Conservation (phyloP, 1,140 invertebrate genomes). For the Drosophila pandora region DNA sequence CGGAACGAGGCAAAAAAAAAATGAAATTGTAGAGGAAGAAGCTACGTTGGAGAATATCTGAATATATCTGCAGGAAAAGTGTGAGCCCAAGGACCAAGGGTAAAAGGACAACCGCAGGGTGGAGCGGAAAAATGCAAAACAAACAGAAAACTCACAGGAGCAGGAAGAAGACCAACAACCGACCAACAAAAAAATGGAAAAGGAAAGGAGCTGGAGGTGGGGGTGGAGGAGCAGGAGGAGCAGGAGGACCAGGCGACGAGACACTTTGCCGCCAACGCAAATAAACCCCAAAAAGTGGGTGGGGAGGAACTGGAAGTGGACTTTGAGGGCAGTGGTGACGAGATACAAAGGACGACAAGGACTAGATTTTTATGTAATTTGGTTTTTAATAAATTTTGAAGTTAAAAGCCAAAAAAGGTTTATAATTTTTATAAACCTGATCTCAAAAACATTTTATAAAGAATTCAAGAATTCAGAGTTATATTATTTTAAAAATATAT, state of each 20-base stretch:
- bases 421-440: too few relatives aligned
- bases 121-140: constrained; percentile 38
- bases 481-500: too few relatives aligned
- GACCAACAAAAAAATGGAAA: constrained; percentile 37
- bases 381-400: neutral
- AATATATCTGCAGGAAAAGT: constrained; percentile 51
- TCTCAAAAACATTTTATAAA: too few relatives aligned
- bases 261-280: constrained; percentile 81
- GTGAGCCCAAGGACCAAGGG: constrained; percentile 30
- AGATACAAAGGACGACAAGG: neutral
- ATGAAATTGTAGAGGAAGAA: neutral
- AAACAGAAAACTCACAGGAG: constrained; percentile 41
- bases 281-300: constrained; percentile 60
- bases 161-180: constrained; percentile 12
- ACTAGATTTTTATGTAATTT: neutral
- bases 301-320: constrained; percentile 2
- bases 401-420: neutral
- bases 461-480: too few relatives aligned
- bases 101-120: constrained; percentile 56
- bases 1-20: constrained; percentile 34
- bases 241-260: constrained; percentile 61
- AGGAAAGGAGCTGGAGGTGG: constrained; percentile 18
- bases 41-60: constrained; percentile 66
- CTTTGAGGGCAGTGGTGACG: constrained; percentile 4
- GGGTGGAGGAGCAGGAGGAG: neutral